phyloP scores from a whole-genome alignment of 1,140 invertebrate genomes.

The Euura lappo region DNA sequence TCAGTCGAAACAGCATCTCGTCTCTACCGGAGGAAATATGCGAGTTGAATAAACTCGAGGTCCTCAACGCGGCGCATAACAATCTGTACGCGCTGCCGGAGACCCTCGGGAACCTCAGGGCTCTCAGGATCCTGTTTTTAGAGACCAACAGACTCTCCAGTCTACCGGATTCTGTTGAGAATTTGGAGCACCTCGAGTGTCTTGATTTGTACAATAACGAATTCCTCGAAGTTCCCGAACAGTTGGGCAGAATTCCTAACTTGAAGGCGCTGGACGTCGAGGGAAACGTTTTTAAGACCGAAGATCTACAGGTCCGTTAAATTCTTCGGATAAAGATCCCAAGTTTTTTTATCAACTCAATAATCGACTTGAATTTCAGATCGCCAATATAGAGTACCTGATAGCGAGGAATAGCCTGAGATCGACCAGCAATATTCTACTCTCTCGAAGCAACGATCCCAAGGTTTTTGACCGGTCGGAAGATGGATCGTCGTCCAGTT shows the following conservation, averaged over 20 bases:
- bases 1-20: conserved; percentile 33
- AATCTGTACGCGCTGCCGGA: conserved; percentile 31
- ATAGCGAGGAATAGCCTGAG: background rate
- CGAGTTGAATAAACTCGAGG: conserved; percentile 31
- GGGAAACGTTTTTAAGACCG: conserved; percentile 31
- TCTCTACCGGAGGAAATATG: conserved; percentile 41
- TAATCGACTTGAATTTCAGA: background rate
- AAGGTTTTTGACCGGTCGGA: background rate
- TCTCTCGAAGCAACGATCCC: background rate
- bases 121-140: conserved; percentile 30
- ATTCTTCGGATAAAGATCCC: background rate
- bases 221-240: conserved; percentile 26
- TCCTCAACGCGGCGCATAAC: conserved; percentile 31
- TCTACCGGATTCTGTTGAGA: conserved; percentile 34
- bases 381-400: background rate
- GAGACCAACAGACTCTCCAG: conserved; percentile 31
- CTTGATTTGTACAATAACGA: conserved; percentile 46
- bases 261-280: conserved; percentile 42
- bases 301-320: conserved; percentile 22
- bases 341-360: background rate
- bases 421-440: background rate
- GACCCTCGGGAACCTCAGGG: conserved; percentile 30
- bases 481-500: background rate
- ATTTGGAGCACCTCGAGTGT: conserved; percentile 29
- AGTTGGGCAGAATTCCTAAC: conserved; percentile 16